These are phyloP conservation scores for Chrysochloris asiatica DNA, from an alignment of 2,113 vertebrate species.

Conservation along the genomic window DNA sequence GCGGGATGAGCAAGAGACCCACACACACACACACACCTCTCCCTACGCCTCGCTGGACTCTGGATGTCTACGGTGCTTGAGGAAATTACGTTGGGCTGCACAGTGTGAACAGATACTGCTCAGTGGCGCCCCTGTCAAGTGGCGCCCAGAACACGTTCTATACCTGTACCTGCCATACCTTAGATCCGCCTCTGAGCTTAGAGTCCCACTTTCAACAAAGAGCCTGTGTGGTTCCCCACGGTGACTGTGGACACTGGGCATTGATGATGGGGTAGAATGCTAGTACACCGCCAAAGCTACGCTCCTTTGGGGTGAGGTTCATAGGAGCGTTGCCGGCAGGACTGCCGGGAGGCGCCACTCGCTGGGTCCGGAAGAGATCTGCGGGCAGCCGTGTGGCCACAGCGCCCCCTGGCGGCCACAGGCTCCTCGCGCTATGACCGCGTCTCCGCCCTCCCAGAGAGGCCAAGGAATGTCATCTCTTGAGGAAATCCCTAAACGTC, in stretches of 20 bases:
- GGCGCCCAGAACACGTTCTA: no score
- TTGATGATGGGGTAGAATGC: background rate
- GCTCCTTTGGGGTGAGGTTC: accelerated
- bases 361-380: background rate
- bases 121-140: background rate
- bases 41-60: no score
- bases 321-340: background rate
- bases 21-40: no score
- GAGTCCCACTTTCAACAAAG: background rate
- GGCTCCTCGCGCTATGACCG: background rate
- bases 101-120: background rate
- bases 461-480: background rate
- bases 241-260: background rate
- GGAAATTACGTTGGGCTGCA: no score
- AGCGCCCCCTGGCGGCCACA: conserved; percentile 68
- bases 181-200: background rate
- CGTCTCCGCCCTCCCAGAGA: accelerated
- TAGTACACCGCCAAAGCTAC: accelerated
- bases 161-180: no score
- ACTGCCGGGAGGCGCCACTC: accelerated
- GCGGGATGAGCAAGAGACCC: no score
- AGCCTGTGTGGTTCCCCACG: background rate
- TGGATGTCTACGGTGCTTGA: background rate
- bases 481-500: accelerated
- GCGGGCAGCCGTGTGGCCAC: conserved; percentile 54